These are phyloP conservation scores for Cettia cetti DNA, from an alignment of 2,113 vertebrate genomes.

Conservation along the genomic window DNA sequence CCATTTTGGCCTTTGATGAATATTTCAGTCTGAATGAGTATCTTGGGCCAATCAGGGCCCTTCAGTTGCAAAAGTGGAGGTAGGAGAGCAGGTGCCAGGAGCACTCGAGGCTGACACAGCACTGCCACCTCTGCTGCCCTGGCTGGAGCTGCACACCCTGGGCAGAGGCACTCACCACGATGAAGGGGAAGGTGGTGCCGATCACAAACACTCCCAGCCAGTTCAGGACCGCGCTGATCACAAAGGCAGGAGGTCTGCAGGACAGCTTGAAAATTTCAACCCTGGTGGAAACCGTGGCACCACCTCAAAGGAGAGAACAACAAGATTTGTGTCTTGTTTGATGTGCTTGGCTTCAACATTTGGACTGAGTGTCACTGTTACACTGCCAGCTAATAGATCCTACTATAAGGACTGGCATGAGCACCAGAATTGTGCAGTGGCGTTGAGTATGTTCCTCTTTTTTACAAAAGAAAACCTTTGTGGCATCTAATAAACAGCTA, in stretches of 20 bases:
- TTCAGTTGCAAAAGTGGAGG: neutral
- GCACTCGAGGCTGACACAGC: neutral
- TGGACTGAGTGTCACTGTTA: neutral
- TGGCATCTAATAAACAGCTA: neutral
- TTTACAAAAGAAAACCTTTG: neutral
- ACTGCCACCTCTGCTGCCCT: neutral
- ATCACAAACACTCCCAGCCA: conserved; percentile 61
- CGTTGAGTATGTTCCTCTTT: neutral
- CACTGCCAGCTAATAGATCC: neutral
- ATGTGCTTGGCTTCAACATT: neutral
- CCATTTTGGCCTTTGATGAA: neutral
- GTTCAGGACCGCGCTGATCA: conserved; percentile 12
- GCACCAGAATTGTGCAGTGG: neutral
- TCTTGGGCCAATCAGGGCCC: neutral
- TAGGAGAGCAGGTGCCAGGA: neutral
- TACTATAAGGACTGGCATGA: neutral
- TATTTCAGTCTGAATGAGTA: neutral
- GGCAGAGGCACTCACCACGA: conserved; percentile 61
- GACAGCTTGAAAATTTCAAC: conserved; percentile 62
- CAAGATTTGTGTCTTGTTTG: neutral
- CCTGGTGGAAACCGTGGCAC: conserved; percentile 47
- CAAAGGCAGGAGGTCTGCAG: conserved; percentile 60
- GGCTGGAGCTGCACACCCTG: neutral
- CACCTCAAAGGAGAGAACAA: conserved; percentile 11
- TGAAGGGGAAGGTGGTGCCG: conserved; percentile 62